Evolutionary conservation across 2,888 invertebrate genomes (phyloP).

Genomic region (Argyresthia goedartella): DNA sequence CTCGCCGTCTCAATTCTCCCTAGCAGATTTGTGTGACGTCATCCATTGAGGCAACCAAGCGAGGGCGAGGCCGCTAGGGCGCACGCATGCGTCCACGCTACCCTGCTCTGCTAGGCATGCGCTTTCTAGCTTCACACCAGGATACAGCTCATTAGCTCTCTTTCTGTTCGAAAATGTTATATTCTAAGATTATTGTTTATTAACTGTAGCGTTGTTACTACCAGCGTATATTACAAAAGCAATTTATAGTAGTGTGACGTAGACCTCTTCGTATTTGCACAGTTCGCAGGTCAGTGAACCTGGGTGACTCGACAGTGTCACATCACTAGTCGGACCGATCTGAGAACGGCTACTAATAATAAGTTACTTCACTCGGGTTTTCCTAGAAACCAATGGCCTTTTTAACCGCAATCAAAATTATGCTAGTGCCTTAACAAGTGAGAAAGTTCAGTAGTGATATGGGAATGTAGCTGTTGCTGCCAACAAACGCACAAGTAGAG

Average conservation of each 20-base stretch:
- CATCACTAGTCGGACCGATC: neutral
- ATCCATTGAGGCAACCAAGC: conserved; percentile 27
- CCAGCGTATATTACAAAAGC: no score
- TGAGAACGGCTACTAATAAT: neutral
- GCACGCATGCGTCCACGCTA: conserved; percentile 16
- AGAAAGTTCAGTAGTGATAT: conserved; percentile 13
- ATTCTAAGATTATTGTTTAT: no score
- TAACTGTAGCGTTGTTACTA: no score
- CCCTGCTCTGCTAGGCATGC: conserved; percentile 6
- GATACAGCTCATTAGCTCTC: neutral
- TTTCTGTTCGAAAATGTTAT: neutral
- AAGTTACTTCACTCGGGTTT: neutral
- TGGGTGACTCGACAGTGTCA: neutral
- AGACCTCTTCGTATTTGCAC: no score
- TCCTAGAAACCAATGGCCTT: conserved; percentile 5
- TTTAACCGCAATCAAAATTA: conserved; percentile 17
- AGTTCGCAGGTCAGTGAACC: no score
- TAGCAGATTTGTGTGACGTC: conserved; percentile 23
- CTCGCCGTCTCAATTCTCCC: no score
- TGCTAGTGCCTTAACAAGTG: conserved; percentile 29
- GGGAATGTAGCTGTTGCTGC: conserved; percentile 4
- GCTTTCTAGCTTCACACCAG: neutral
- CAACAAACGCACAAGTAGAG: neutral
- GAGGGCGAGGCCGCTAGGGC: conserved; percentile 26
- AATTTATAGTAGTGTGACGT: no score